Evolutionary conservation across 2,797 vertebrate genomes (phyloP).

Genomic region (Paratrypauchen microcephalus): DNA sequence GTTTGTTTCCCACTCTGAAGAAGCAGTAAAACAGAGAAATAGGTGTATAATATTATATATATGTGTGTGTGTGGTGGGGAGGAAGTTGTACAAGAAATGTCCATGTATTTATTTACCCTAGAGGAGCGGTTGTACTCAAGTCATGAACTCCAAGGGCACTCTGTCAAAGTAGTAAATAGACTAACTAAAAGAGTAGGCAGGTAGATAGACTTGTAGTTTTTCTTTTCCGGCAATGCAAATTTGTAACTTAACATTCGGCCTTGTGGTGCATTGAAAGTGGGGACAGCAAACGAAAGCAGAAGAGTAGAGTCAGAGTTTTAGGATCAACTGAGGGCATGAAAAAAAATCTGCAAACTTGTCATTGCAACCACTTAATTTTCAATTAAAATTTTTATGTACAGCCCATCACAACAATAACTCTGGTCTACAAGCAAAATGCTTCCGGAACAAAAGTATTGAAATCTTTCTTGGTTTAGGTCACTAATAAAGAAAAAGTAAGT

Average conservation of each 20-base stretch:
- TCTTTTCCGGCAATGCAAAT: not conserved
- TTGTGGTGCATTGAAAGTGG: slow-evolving; percentile 56
- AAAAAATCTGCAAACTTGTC: too few relatives aligned
- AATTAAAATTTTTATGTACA: too few relatives aligned
- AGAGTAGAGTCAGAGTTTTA: too few relatives aligned
- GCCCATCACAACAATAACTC: too few relatives aligned
- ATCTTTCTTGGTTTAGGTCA: too few relatives aligned
- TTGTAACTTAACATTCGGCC: not conserved
- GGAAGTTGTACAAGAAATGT: slow-evolving; percentile 24
- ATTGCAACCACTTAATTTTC: too few relatives aligned
- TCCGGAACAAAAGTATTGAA: too few relatives aligned
- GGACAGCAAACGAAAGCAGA: slow-evolving; percentile 45
- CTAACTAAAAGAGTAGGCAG: not conserved
- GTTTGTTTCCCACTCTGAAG: slow-evolving; percentile 62
- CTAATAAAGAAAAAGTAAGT: too few relatives aligned
- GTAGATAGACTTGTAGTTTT: too few relatives aligned
- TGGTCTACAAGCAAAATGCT: too few relatives aligned
- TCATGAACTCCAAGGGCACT: slow-evolving; percentile 84
- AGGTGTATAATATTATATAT: slow-evolving; percentile 11
- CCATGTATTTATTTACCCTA: slow-evolving; percentile 58
- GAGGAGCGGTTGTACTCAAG: slow-evolving; percentile 84
- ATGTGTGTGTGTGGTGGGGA: slow-evolving; percentile 3
- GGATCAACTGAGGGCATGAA: not conserved
- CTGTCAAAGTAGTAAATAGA: slow-evolving; percentile 83
- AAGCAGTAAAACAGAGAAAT: slow-evolving; percentile 40